phyloP scores from a whole-genome alignment of 2,888 invertebrate genomes.

The Pogonocherus hispidulus region DNA sequence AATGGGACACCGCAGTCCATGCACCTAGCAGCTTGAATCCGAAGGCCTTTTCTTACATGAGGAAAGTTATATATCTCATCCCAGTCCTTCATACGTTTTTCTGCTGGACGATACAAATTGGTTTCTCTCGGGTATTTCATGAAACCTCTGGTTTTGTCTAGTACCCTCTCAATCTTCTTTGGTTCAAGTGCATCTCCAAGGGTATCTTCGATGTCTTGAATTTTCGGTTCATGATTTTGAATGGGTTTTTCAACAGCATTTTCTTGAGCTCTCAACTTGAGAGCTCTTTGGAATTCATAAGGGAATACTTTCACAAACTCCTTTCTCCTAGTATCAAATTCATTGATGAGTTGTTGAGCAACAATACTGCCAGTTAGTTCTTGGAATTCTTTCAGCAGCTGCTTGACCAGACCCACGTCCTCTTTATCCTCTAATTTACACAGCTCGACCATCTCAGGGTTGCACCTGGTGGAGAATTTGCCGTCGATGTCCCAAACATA shows the following conservation, averaged over 20 bases:
- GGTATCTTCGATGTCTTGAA: slow-evolving; percentile 89
- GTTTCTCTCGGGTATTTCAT: slow-evolving; percentile 96
- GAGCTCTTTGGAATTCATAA: slow-evolving; percentile 93
- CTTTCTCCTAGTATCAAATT: slow-evolving; percentile 83
- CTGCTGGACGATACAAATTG: slow-evolving; percentile 87
- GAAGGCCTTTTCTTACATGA: slow-evolving; percentile 89
- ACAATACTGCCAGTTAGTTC: slow-evolving; percentile 86
- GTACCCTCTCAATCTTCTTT: slow-evolving; percentile 84
- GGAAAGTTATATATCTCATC: slow-evolving; percentile 94
- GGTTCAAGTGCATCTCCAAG: slow-evolving; percentile 84
- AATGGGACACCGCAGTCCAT: slow-evolving; percentile 99
- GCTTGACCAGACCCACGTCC: slow-evolving; percentile 83
- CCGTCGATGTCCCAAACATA: slow-evolving; percentile 94
- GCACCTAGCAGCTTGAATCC: slow-evolving; percentile 93
- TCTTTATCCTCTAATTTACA: slow-evolving; percentile 83
- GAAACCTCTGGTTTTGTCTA: slow-evolving; percentile 90
- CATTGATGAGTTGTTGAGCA: slow-evolving; percentile 81
- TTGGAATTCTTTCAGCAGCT: slow-evolving; percentile 86
- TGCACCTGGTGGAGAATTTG: slow-evolving; percentile 89
- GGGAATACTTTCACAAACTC: slow-evolving; percentile 97
- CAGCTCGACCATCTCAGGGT: slow-evolving; percentile 95
- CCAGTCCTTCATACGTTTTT: slow-evolving; percentile 93
- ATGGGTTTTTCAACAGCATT: slow-evolving; percentile 49
- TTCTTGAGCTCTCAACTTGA: slow-evolving; percentile 75
- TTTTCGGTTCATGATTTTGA: slow-evolving; percentile 65